Evolutionary conservation across 2,113 vertebrate species (phyloP).

Genomic region (Amphiprion percula): DNA sequence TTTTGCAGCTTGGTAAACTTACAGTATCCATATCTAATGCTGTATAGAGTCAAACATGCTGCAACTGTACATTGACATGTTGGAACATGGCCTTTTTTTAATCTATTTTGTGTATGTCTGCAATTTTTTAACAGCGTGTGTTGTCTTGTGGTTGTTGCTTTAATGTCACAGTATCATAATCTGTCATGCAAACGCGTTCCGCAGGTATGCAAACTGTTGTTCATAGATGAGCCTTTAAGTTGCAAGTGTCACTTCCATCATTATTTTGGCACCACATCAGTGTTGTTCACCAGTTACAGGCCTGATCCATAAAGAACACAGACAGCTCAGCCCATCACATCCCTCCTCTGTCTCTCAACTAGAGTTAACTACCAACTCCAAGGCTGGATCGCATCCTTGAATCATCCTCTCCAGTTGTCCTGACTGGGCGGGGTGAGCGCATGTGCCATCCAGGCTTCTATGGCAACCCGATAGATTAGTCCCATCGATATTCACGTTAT

Average conservation of each 20-base stretch:
- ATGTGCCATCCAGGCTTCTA: slow-evolving; percentile 89
- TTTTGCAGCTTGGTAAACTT: neutral
- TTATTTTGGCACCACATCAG: neutral
- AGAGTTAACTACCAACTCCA: slow-evolving; percentile 36
- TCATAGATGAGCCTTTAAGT: neutral
- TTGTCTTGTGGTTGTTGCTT: too few relatives aligned
- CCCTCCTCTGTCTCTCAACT: slow-evolving; percentile 13
- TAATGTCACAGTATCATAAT: neutral
- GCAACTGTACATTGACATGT: neutral
- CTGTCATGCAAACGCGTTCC: neutral
- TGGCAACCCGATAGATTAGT: slow-evolving; percentile 91
- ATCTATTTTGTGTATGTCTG: neutral
- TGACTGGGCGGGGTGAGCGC: slow-evolving; percentile 88
- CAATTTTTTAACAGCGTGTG: too few relatives aligned
- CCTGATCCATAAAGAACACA: neutral
- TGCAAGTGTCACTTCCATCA: neutral
- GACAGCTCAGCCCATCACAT: neutral
- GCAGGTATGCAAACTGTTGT: neutral
- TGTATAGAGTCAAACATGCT: neutral
- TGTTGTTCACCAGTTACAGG: neutral
- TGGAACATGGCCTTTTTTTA: neutral
- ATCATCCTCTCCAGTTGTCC: slow-evolving; percentile 78
- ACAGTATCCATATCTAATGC: neutral
- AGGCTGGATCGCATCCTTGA: slow-evolving; percentile 45
- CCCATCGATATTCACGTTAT: slow-evolving; percentile 89